Evolutionary conservation across 2,888 invertebrate genomes (phyloP), one percentile per base, ranked within the genome.

Genomic region (Crepidodera aurea): DNA sequence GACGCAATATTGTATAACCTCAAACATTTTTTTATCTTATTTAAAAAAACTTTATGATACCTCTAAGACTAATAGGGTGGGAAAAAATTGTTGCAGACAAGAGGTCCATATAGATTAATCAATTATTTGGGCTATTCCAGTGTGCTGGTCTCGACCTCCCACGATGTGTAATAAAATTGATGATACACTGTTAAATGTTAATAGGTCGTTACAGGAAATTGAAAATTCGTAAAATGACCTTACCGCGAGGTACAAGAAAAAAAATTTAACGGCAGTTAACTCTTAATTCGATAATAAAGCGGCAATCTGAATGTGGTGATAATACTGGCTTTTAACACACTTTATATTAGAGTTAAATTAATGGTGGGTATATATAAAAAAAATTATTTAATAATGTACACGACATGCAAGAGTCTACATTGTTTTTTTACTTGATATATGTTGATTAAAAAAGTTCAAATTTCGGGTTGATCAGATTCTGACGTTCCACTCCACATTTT

Each of bases 111-210:
- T 40, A 48, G 48, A 48, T 48, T 48, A 48, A 48, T 48, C 48
- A 48, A 48, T 48, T 48, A 48, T 27, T 25, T n/a, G 27, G 19
- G 27, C 29, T 10, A 48, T 25, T 48, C 8, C 48, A 27, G 48
- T 27, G 18, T 40, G 10, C 34, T 13, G 22, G 2, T 1, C 3
- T n/a, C 19, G 48, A 27, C 48, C 48, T 48, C 48, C 48, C 27
- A 48, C 48, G 48, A 29, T 48, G 48, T 48, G 22, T 48, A 48
- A 48, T 48, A 48, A 48, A 48, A 27, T 48, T 48, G 48, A 48
- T 48, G 27, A 48, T 48, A 19, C 48, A 48, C 48, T 48, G 48
- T 48, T 48, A 48, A 48, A 48, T 27, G 48, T 48, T 48, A 13
- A 48, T 48, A 27, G 48, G 48, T 48, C 48, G 48, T 48, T 15